phyloP scores from a whole-genome alignment of 2,888 invertebrate genomes.

The Tiliacea citrago region DNA sequence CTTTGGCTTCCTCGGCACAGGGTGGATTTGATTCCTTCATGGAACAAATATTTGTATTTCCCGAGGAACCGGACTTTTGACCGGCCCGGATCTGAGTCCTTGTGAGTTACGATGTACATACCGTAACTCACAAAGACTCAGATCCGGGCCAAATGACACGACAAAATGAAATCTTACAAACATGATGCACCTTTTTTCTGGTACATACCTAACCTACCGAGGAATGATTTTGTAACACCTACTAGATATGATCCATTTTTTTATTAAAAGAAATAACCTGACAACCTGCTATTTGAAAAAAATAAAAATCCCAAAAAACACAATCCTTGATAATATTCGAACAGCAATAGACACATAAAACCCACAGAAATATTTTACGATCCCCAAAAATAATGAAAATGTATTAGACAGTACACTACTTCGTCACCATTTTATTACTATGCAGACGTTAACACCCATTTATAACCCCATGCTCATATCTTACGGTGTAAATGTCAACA shows the following conservation, averaged over 20 bases:
- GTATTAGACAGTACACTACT: conserved; percentile 36
- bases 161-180: too few species aligned
- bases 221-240: neutral
- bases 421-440: conserved; percentile 59
- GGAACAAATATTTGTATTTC: neutral
- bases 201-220: neutral
- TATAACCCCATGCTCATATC: conserved; percentile 65
- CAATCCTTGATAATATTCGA: conserved; percentile 11
- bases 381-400: conserved; percentile 49
- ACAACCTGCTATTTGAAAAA: neutral
- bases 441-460: conserved; percentile 59
- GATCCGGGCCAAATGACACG: too few species aligned
- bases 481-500: conserved; percentile 74
- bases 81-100: too few species aligned
- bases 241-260: neutral
- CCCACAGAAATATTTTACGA: conserved; percentile 40
- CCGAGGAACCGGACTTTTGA: neutral
- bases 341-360: conserved; percentile 18
- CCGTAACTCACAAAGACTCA: too few species aligned
- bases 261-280: neutral
- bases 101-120: neutral
- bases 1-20: too few species aligned
- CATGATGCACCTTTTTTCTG: neutral
- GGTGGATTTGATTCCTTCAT: too few species aligned
- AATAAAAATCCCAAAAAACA: neutral